Evolutionary conservation across 2,888 invertebrate species (phyloP), one percentile per base, ranked within the genome.

Genomic region (Smittia sp.): DNA sequence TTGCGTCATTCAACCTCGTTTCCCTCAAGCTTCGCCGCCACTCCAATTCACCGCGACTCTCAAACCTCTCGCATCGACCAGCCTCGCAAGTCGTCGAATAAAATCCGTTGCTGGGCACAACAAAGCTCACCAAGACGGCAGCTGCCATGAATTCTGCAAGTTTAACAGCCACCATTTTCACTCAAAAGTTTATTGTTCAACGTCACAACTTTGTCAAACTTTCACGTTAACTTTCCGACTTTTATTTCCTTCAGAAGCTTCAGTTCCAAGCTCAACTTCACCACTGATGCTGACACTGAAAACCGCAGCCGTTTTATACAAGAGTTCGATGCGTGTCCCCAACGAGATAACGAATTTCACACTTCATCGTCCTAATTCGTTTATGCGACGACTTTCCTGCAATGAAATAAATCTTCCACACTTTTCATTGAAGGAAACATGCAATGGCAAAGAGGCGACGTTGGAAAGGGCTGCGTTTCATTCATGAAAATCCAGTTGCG

Each of bases 361-460:
- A 67, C 67, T 67, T 67, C 67, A 67, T 67, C 41, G 67, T 67
- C 32, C 32, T 32, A 27, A 67, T 67, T 67, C 41, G 22, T 22
- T 67, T 58, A 58, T 20, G 58, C 58, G 58, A 58, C 58, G 58
- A n/a, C 18, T 18, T 58, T 58, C 11, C n/a, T 11, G 3, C 15
- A 58, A 2, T 58, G 58, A 22, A 46, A 46, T 58, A 9, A 22
- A 9, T 58, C 22, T 58, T 58, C 58, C 6, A 46, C 46, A 11
- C 46, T 2, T 46, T 46, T 46, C 46, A 46, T 13, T 15, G 15
- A 46, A 46, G 46, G 46, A 15, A 32, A 32, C 9, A 6, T 32
- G 32, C 32, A 32, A 32, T 32, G 32, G 32, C 32, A 32, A 32
- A 32, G 32, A 32, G 32, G 3, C 9, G 32, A 9, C n/a, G n/a